These are phyloP conservation scores for Argopecten irradians DNA, from an alignment of 1,140 invertebrate genomes.

Conservation along the genomic window DNA sequence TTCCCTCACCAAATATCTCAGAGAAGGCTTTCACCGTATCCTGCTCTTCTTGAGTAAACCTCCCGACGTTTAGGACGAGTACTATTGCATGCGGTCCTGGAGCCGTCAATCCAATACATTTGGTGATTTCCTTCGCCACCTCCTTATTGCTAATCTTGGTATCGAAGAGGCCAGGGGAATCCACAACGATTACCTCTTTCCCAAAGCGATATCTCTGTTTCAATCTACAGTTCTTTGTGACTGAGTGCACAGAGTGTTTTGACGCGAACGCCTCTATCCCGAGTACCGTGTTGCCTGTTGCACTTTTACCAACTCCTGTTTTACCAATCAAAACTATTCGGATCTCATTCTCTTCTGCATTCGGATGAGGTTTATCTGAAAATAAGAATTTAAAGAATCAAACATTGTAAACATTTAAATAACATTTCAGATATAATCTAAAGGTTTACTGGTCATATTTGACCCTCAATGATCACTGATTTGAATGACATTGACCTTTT, in stretches of 20 bases:
- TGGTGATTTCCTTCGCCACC: neutral
- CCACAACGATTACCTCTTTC: neutral
- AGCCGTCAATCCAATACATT: neutral
- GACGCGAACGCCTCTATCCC: neutral
- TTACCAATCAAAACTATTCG: slow-evolving; percentile 1
- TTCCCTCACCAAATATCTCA: slow-evolving; percentile 4
- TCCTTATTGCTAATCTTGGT: neutral
- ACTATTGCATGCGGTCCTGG: slow-evolving; percentile 38
- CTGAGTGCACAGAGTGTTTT: neutral
- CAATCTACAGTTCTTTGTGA: neutral
- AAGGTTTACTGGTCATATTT: too few species aligned
- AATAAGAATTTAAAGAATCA: too few species aligned
- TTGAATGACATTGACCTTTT: too few species aligned
- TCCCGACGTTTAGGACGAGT: neutral
- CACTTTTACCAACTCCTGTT: slow-evolving; percentile 26
- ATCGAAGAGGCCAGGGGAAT: slow-evolving; percentile 25
- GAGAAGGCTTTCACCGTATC: neutral
- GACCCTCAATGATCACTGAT: too few species aligned
- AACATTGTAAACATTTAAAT: too few species aligned
- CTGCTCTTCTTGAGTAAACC: slow-evolving; percentile 29
- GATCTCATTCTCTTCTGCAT: neutral
- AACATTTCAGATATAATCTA: too few species aligned
- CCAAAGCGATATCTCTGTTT: neutral
- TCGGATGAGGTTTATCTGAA: too few species aligned
- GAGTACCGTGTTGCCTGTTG: slow-evolving; percentile 27